phyloP scores from a whole-genome alignment of 2,113 vertebrate genomes.

The Spermophilus dauricus region DNA sequence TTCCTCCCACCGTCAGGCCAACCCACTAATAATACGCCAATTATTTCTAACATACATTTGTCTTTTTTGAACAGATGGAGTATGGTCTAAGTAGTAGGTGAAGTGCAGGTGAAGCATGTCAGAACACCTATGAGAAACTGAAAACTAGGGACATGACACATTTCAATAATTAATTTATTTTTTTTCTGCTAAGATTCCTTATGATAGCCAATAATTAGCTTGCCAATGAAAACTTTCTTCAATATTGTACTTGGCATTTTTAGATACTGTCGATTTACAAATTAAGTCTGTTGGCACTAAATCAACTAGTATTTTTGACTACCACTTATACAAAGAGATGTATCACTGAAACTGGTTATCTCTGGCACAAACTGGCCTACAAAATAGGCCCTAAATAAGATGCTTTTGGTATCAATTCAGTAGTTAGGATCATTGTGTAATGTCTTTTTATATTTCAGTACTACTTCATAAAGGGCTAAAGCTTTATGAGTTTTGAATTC shows the following conservation, averaged over 20 bases:
- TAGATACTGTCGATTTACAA: neutral
- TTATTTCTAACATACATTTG: constrained; percentile 5
- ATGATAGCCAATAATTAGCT: neutral
- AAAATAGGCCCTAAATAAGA: neutral
- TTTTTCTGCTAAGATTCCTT: neutral
- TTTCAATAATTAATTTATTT: neutral
- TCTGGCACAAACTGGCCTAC: neutral
- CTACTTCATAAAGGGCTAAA: neutral
- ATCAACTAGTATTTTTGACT: neutral
- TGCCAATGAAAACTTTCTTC: neutral
- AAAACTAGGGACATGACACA: neutral
- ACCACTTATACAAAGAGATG: neutral
- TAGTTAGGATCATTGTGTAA: neutral
- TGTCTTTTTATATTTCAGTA: neutral
- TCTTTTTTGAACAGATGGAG: neutral
- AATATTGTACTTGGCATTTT: neutral
- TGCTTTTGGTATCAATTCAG: neutral
- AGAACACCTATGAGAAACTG: neutral
- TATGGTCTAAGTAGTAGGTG: neutral
- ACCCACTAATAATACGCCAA: constrained; percentile 26
- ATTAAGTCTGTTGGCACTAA: neutral
- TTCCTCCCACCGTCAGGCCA: neutral
- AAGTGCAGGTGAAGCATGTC: neutral
- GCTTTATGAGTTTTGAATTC: neutral
- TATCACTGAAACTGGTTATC: neutral